Evolutionary conservation across 2,797 vertebrate genomes (phyloP).

Genomic region (Sebastes cheni): DNA sequence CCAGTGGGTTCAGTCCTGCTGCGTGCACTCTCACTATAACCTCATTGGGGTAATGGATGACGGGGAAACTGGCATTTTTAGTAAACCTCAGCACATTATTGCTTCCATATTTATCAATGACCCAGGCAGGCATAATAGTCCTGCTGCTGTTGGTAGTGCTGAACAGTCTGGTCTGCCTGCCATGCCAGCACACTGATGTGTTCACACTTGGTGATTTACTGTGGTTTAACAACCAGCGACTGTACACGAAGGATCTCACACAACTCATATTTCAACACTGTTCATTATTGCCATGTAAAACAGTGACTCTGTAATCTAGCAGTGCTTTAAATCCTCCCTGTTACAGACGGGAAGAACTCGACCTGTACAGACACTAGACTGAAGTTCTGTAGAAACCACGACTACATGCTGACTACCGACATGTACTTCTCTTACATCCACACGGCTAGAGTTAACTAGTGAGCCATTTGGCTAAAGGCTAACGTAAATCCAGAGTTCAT

Average conservation of each 20-base stretch:
- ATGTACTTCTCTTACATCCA: not conserved
- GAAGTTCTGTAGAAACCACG: not conserved
- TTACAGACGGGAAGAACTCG: not conserved
- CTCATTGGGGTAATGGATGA: slow-evolving; percentile 92
- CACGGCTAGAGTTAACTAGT: no score
- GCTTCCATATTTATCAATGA: slow-evolving; percentile 91
- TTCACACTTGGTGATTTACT: not conserved
- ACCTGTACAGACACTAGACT: not conserved
- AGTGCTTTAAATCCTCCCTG: not conserved
- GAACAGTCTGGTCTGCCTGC: slow-evolving; percentile 57
- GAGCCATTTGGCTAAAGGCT: rapidly evolving
- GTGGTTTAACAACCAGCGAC: slow-evolving; percentile 20
- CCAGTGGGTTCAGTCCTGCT: slow-evolving; percentile 92
- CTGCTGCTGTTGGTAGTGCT: slow-evolving; percentile 65
- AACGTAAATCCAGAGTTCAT: not conserved
- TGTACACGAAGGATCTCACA: slow-evolving; percentile 26
- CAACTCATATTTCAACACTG: slow-evolving; percentile 42
- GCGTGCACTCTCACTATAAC: slow-evolving; percentile 92
- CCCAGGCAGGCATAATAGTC: slow-evolving; percentile 92
- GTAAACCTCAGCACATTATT: slow-evolving; percentile 91
- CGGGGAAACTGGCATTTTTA: slow-evolving; percentile 85
- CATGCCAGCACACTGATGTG: not conserved
- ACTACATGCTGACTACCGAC: not conserved
- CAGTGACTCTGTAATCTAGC: not conserved
- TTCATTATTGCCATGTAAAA: not conserved